Evolutionary conservation across 2,797 vertebrate genomes (phyloP), one percentile per base, ranked within the genome.

Genomic region (Enteromius anoplus): DNA sequence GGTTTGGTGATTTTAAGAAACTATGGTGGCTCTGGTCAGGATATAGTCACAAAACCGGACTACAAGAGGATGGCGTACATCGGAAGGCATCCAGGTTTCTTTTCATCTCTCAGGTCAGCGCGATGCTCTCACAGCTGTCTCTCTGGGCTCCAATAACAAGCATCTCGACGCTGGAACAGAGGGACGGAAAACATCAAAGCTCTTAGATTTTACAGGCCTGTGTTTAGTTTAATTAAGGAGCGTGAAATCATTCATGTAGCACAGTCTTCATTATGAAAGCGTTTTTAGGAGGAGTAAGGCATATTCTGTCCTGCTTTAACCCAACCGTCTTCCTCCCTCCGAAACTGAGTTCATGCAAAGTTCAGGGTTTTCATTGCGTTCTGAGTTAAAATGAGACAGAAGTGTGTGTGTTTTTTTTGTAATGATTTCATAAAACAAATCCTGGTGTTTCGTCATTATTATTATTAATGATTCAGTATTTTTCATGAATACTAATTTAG

Each of bases 221-320:
- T 70, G 26, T 73, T 78, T 60, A 64, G 66, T 78, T 82, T 78
- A 85, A 78, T 85, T 73, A 78, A 82, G 34, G 45, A 58, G 60
- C 49, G 58, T 23, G 73, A 76, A 78, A 81, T 47, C 55, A n/a
- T 29, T 85, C 53, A 21, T 78, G 84, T 73, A 65, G 80, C 73
- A 84, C 77, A 53, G 53, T 79, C 70, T 82, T 85, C 29, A 75
- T 75, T 75, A 69, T 53, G 81, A 60, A 75, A 69, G 55, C 34
- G 17, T 80, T 75, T 70, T 75, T 75, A 80, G 42, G 68, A 75
- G 75, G 55, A 1, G 14, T 26, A 64, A 47, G 45, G 34, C 26
- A 0, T 47, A 68, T 58, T 40, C 21, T 23, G 4, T 40, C 66
- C 49, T 29, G 60, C 42, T 85, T 32, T 40, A 9, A 47, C 58